Percentiles rank a stretch among this genome's conserved stretches.
Conservation (phyloP, 2,888 invertebrate species). For the Diarsia rubi region DNA sequence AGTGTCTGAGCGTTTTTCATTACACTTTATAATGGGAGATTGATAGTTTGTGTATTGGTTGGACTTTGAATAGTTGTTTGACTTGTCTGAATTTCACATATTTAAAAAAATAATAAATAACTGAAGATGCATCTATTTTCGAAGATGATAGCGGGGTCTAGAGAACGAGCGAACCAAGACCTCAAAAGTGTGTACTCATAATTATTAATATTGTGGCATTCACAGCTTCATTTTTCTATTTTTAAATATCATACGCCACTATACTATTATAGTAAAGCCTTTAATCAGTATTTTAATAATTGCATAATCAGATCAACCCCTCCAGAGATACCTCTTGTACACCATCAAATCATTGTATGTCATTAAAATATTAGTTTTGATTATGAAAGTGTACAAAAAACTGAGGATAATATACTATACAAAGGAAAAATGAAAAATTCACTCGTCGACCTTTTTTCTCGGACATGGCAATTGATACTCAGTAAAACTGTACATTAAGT, state of each 20-base stretch:
- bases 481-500: background rate
- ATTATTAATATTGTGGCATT: background rate
- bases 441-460: background rate
- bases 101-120: background rate
- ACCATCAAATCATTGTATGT: background rate
- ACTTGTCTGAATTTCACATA: background rate
- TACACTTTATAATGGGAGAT: constrained; percentile 53
- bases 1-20: constrained; percentile 52
- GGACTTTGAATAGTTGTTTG: constrained; percentile 2
- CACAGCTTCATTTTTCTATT: background rate
- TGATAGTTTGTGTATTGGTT: constrained; percentile 43
- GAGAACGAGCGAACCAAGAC: background rate
- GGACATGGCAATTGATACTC: background rate
- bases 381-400: background rate
- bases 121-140: background rate
- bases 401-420: background rate
- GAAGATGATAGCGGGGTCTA: no score
- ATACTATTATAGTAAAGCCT: background rate
- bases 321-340: background rate
- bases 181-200: background rate
- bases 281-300: background rate
- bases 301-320: background rate
- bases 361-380: background rate
- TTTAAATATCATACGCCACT: background rate
- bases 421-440: background rate